These are phyloP conservation scores for Sebastes taczanowskii DNA, from an alignment of 2,797 vertebrate genomes.

Conservation along the genomic window DNA sequence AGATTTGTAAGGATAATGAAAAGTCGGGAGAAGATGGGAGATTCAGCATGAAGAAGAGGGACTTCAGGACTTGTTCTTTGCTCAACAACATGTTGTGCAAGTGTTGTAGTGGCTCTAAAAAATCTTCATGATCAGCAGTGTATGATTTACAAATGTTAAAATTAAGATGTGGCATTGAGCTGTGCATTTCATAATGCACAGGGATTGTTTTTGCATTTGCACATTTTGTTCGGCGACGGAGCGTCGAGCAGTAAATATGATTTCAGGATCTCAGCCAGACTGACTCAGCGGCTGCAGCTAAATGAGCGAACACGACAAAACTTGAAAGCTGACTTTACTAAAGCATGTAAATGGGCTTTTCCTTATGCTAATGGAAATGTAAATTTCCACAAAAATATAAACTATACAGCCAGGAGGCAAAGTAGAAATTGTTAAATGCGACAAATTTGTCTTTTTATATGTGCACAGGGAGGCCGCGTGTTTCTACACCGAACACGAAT, in stretches of 20 bases:
- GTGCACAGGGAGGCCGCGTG: background rate
- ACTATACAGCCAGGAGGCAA: conserved; percentile 50
- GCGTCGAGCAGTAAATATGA: conserved; percentile 26
- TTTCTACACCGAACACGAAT: background rate
- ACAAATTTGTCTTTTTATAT: conserved; percentile 21
- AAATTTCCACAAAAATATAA: conserved; percentile 51
- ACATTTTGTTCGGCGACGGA: background rate
- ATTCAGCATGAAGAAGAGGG: conserved; percentile 34
- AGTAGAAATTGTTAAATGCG: conserved; percentile 45
- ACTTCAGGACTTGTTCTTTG: conserved; percentile 43
- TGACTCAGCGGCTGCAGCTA: conserved; percentile 29
- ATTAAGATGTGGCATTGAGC: background rate
- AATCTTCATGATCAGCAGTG: background rate
- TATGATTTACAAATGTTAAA: conserved; percentile 5
- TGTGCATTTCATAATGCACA: background rate
- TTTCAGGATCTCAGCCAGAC: conserved; percentile 48
- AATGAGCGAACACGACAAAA: conserved; percentile 51
- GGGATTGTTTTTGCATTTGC: conserved; percentile 36
- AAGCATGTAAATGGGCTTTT: conserved; percentile 65
- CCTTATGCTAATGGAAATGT: conserved; percentile 62
- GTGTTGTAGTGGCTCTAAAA: background rate
- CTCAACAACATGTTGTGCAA: conserved; percentile 33
- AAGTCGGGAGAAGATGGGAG: conserved; percentile 60
- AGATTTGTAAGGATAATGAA: conserved; percentile 80
- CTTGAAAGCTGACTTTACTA: conserved; percentile 52